Conservation (phyloP, 2,113 vertebrate species). For the Athene noctua region DNA sequence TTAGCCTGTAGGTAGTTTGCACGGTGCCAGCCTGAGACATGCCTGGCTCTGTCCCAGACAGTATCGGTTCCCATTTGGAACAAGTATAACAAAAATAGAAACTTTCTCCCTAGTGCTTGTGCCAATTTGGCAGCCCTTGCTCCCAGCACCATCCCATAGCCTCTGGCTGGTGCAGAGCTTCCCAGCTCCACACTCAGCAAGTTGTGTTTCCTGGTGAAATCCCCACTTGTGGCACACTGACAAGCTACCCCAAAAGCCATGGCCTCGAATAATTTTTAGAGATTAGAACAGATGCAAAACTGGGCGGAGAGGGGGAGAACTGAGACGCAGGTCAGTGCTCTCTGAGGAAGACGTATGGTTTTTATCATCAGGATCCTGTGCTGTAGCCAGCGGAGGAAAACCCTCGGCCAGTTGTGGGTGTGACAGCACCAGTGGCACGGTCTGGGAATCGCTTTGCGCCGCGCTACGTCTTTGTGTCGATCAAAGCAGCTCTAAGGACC, state of each 20-base stretch:
- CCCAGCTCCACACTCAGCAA: neutral
- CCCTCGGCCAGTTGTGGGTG: neutral
- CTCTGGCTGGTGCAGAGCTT: neutral
- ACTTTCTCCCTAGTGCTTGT: neutral
- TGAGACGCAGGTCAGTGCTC: neutral
- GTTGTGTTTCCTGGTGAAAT: neutral
- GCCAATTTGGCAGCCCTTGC: neutral
- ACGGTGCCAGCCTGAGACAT: neutral
- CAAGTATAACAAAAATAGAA: slow-evolving; percentile 26
- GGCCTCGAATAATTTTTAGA: neutral
- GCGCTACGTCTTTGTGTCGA: accelerated
- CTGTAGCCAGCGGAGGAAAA: neutral
- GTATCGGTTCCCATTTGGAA: slow-evolving; percentile 35
- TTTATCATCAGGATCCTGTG: accelerated
- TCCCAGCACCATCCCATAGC: neutral
- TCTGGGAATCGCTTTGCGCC: neutral
- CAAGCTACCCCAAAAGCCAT: neutral
- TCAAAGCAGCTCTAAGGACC: neutral
- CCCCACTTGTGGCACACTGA: neutral
- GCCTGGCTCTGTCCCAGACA: slow-evolving; percentile 33
- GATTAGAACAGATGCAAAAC: neutral
- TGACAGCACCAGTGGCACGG: accelerated
- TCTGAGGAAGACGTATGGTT: neutral
- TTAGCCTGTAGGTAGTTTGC: neutral
- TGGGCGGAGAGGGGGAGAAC: neutral